Evolutionary conservation across 92 coral and sea anemone species (phyloP).

Genomic region (Meandrina meandrites): DNA sequence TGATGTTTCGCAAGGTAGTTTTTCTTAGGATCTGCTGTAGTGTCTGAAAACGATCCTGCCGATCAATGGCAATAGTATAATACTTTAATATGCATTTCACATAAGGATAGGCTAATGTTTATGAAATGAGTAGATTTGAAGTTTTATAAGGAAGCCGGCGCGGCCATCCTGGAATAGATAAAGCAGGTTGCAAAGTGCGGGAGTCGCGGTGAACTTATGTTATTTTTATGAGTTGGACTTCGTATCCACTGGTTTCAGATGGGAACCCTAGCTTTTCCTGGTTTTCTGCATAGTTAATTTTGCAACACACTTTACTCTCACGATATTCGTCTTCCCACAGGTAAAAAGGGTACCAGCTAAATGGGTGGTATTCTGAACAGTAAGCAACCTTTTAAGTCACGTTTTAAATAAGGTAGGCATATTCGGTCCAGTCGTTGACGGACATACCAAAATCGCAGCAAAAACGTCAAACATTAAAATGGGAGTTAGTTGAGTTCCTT

Average conservation of each 20-base stretch:
- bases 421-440: neutral
- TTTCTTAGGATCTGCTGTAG: slow-evolving; percentile 11
- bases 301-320: neutral
- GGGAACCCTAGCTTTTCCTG: neutral
- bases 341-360: too few relatives aligned
- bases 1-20: neutral
- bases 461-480: neutral
- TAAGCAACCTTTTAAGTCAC: neutral
- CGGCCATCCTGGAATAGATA: neutral
- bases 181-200: neutral
- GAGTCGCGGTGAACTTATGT: neutral
- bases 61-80: neutral
- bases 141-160: neutral
- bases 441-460: neutral
- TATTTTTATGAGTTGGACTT: neutral
- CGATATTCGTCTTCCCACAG: too few relatives aligned
- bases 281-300: neutral
- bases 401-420: too few relatives aligned
- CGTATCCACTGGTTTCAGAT: neutral
- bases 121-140: neutral
- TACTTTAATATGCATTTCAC: too few relatives aligned
- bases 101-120: neutral
- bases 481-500: neutral
- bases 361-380: neutral
- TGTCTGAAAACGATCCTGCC: neutral